Base-by-base conservation (phyloP, 2,888 invertebrate genomes). In the Chrysotoxum bicinctum region DNA sequence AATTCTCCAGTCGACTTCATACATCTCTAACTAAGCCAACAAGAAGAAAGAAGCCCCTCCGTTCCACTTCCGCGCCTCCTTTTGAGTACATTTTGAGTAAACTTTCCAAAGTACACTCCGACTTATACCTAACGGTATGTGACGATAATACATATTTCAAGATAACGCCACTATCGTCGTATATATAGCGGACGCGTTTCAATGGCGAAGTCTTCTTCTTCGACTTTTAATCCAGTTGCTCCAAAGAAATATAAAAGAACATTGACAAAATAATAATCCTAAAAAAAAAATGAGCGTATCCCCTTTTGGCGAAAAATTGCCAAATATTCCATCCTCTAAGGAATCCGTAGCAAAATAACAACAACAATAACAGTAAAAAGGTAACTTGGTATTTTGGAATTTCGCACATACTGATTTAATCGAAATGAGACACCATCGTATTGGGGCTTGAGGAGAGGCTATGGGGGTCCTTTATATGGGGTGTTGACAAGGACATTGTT, bases 351-450 rank as follows among this genome's bases (percentile, higher is more conserved):
- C n/a, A 54, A 5, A 32, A 7, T 30, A 43, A 70, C 45, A 58
- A 35, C 30, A 70, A 37, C n/a, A 56, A 58, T n/a, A 72, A 64
- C 48, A 66, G 50, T 66, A 54, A 76, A 73, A 77, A 77, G 60
- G 72, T 77, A 77, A 82, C 72, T 68, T 66, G 66, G 66, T 66
- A 66, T 77, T 64, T 62, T 66, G 73, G 77, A 77, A 77, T 77
- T 66, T 84, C 74, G 62, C 83, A 84, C 79, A 84, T 84, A 54
- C 74, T 79, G 83, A 84, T 84, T 84, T 79, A 64, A 84, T 79
- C 72, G 75, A 80, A 84, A 66, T 72, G 56, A 68, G 45, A 21
- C 64, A 48, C 48, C 56, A 45, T 45, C 32, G 16, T 12, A 6
- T 35, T 19, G 19, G 56, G 14, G 16, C 19, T 56, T 56, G 32